Evolutionary conservation across 2,888 invertebrate genomes (phyloP).

Genomic region (Entomobrya proxima): DNA sequence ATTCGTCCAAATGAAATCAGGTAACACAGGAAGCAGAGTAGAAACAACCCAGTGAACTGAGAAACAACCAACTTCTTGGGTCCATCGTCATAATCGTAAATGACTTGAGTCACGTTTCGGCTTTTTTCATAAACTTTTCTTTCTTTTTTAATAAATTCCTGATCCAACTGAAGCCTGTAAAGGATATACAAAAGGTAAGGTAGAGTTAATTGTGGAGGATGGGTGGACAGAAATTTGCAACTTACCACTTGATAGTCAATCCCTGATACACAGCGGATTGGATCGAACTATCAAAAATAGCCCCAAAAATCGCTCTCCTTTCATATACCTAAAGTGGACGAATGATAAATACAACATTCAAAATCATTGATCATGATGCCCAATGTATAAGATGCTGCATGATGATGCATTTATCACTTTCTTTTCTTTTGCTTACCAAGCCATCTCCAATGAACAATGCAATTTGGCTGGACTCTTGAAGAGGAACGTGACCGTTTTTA

Average conservation of each 20-base stretch:
- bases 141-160: constrained; percentile 20
- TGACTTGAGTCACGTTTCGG: neutral
- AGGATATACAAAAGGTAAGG: too few relatives aligned
- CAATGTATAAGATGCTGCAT: too few relatives aligned
- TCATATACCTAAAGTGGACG: constrained; percentile 32
- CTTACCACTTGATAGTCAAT: constrained; percentile 32
- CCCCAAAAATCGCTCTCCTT: constrained; percentile 39
- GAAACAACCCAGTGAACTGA: constrained; percentile 40
- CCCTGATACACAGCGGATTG: constrained; percentile 43
- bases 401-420: too few relatives aligned
- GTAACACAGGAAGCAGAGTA: neutral
- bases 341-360: too few relatives aligned
- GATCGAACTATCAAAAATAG: constrained; percentile 32
- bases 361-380: too few relatives aligned
- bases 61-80: constrained; percentile 42
- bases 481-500: constrained; percentile 26
- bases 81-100: constrained; percentile 44
- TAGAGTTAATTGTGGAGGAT: too few relatives aligned
- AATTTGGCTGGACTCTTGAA: constrained; percentile 17
- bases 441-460: constrained; percentile 56
- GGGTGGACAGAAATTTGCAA: too few relatives aligned
- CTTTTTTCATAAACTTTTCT: constrained; percentile 29
- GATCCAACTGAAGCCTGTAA: constrained; percentile 44
- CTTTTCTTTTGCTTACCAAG: neutral
- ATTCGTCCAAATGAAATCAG: neutral